These are phyloP conservation scores for Gila orcuttii DNA, from an alignment of 2,113 vertebrate species.

Conservation along the genomic window DNA sequence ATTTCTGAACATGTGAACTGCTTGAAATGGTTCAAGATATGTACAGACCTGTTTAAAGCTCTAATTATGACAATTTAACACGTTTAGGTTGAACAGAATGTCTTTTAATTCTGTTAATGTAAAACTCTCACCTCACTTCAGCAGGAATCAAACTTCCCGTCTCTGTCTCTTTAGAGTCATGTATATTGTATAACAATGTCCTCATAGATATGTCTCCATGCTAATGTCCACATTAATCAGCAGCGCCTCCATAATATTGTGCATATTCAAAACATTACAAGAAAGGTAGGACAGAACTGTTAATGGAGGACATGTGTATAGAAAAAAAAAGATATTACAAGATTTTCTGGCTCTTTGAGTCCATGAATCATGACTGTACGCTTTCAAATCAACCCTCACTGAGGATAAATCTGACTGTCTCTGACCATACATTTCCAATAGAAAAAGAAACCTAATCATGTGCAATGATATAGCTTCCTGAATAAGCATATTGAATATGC, in stretches of 20 bases:
- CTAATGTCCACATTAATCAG: constrained; percentile 10
- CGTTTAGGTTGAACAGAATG: not conserved
- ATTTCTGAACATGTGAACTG: not conserved
- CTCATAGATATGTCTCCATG: not conserved
- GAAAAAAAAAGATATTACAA: not conserved
- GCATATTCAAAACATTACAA: not conserved
- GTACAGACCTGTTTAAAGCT: not conserved
- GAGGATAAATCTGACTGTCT: constrained; percentile 53
- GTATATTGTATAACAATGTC: constrained; percentile 29
- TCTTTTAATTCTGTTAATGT: not conserved
- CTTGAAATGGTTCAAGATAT: constrained; percentile 7
- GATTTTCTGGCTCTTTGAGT: not conserved
- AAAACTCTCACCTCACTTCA: not conserved
- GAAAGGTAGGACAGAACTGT: not conserved
- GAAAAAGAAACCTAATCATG: constrained; percentile 26
- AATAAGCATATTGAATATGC: constrained; percentile 49
- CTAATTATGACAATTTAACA: not conserved
- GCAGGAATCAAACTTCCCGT: constrained; percentile 13
- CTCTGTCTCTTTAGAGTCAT: not conserved
- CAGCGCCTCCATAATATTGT: not conserved
- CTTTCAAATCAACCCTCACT: constrained; percentile 44
- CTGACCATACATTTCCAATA: constrained; percentile 42
- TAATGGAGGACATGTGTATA: not conserved
- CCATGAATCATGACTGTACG: not conserved
- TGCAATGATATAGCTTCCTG: constrained; percentile 40